Percentiles rank a stretch among this genome's conserved stretches.
Conservation (phyloP, 2,888 invertebrate species). For the Xanthorhoe spadicearia region DNA sequence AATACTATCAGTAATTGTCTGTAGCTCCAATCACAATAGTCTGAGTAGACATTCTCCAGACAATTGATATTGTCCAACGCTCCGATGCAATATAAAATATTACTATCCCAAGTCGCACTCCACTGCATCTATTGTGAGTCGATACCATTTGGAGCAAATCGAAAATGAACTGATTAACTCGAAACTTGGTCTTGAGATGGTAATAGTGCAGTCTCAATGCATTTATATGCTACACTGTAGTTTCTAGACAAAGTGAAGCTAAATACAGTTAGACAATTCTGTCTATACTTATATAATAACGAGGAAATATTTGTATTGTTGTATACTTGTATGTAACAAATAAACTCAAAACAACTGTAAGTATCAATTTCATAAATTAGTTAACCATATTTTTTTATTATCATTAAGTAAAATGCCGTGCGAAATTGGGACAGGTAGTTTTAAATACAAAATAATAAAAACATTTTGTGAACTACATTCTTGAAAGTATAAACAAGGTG, state of each 20-base stretch:
- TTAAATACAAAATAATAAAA: not conserved
- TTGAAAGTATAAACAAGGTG: not conserved
- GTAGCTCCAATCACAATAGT: slow-evolving; percentile 24
- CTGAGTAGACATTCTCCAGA: slow-evolving; percentile 32
- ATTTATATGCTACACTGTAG: not conserved
- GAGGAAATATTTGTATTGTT: no score
- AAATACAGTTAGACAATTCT: not conserved
- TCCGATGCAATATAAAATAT: slow-evolving; percentile 53
- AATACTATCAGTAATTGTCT: not conserved
- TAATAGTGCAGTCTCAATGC: slow-evolving; percentile 55
- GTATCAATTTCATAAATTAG: no score
- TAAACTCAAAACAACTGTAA: no score
- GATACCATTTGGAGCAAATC: slow-evolving; percentile 73
- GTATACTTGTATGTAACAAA: no score
- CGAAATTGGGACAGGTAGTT: no score
- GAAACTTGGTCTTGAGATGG: slow-evolving; percentile 67
- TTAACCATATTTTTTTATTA: no score
- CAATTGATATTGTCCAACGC: slow-evolving; percentile 41
- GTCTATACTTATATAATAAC: no score
- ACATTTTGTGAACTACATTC: not conserved
- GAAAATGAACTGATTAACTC: slow-evolving; percentile 81
- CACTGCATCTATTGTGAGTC: slow-evolving; percentile 75
- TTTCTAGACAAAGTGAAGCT: not conserved
- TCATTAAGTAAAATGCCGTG: no score
- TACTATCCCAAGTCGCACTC: slow-evolving; percentile 57